Conservation (phyloP, 2,113 vertebrate species). For the Catharus minimus region DNA sequence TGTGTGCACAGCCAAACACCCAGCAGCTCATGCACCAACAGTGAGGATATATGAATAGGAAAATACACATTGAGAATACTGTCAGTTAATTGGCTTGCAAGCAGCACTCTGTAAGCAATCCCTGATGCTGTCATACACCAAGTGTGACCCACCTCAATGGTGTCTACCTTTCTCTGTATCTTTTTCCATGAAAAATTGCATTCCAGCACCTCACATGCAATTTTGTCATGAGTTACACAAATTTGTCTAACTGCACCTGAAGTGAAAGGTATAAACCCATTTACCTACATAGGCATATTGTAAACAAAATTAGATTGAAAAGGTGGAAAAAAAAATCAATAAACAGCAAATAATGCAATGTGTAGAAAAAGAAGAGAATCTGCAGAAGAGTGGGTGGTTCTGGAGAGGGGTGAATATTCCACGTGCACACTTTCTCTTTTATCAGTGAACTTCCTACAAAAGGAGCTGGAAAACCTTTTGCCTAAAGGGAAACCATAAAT, state of each 20-base stretch:
- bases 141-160: background rate
- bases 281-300: background rate
- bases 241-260: background rate
- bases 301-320: background rate
- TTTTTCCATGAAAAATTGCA: background rate
- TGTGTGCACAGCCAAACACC: background rate
- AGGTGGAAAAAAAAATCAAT: background rate
- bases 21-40: background rate
- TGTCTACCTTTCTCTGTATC: background rate
- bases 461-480: background rate
- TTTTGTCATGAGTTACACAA: background rate
- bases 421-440: background rate
- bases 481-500: constrained; percentile 17
- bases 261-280: background rate
- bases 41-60: background rate
- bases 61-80: background rate
- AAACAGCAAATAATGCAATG: background rate
- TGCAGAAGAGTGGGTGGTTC: background rate
- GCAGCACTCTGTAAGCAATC: background rate
- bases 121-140: background rate
- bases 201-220: background rate
- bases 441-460: background rate
- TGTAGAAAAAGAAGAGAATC: background rate
- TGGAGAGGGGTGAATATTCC: background rate
- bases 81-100: background rate